A percentile compares a stretch with the other conserved stretches of the same genome.
Evolutionary conservation across 2,797 vertebrate genomes (phyloP).

Genomic region (Pseudochromis fuscus): DNA sequence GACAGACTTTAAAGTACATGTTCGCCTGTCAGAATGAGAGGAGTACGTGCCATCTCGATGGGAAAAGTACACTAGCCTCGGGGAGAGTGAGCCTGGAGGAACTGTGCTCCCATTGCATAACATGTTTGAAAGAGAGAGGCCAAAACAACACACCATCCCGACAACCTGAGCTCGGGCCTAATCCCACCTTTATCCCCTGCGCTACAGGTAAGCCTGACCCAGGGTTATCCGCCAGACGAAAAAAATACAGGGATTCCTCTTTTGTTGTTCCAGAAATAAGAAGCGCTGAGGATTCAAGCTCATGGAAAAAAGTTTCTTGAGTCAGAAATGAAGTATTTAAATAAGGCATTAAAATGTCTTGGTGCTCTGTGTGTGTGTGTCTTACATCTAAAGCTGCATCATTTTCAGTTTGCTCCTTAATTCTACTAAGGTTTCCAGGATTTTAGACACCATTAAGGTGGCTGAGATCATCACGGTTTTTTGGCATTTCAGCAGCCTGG

Average conservation of each 20-base stretch:
- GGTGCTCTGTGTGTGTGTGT: too few species aligned
- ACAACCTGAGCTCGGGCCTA: conserved; percentile 25
- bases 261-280: conserved; percentile 30
- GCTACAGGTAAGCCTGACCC: conserved; percentile 50
- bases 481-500: too few species aligned
- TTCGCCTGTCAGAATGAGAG: too few species aligned
- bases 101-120: not conserved
- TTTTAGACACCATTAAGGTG: too few species aligned
- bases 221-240: conserved; percentile 25
- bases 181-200: conserved; percentile 48
- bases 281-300: not conserved
- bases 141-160: not conserved
- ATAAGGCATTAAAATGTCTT: too few species aligned
- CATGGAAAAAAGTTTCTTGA: not conserved
- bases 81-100: not conserved
- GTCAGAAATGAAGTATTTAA: conserved; percentile 1
- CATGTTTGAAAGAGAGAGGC: not conserved
- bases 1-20: too few species aligned
- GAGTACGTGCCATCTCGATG: not conserved
- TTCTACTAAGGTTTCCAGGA: not conserved
- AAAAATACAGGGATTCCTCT: conserved; percentile 33
- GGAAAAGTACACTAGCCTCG: not conserved
- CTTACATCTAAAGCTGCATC: not conserved
- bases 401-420: not conserved
- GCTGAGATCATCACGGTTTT: too few species aligned